phyloP scores from a whole-genome alignment of 1,140 invertebrate genomes.

The Tetranychus cinnabarinus region DNA sequence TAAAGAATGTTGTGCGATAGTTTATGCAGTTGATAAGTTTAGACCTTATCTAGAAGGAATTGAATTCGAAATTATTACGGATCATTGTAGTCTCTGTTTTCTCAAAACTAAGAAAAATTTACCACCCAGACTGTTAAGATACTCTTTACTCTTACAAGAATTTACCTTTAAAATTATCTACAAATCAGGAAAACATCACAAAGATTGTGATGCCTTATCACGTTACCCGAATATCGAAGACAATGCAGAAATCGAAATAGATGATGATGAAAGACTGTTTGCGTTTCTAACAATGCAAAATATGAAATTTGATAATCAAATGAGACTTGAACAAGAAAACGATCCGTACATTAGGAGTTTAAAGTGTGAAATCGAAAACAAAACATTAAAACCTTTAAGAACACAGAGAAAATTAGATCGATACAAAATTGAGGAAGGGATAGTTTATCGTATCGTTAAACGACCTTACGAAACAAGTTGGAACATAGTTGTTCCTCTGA shows the following conservation, averaged over 20 bases:
- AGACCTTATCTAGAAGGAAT: neutral
- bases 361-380: no score
- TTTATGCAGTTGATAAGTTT: neutral
- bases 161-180: slow-evolving; percentile 7
- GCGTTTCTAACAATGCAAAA: no score
- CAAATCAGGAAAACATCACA: slow-evolving; percentile 2
- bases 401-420: neutral
- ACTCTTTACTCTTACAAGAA: slow-evolving; percentile 1
- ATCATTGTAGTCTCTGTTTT: neutral
- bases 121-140: slow-evolving; percentile 2
- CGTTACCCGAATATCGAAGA: neutral
- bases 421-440: neutral
- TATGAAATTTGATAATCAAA: no score
- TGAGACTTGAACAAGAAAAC: no score
- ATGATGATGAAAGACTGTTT: neutral
- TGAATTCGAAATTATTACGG: neutral
- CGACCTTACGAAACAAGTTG: neutral
- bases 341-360: no score
- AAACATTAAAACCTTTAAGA: neutral
- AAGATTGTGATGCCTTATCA: slow-evolving; percentile 4
- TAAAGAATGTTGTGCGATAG: neutral
- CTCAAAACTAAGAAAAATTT: neutral
- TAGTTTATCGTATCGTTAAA: neutral
- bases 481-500: neutral
- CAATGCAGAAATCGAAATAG: no score